These are phyloP conservation scores for Copidosoma aretas DNA, from an alignment of 2,888 invertebrate species.

Conservation along the genomic window DNA sequence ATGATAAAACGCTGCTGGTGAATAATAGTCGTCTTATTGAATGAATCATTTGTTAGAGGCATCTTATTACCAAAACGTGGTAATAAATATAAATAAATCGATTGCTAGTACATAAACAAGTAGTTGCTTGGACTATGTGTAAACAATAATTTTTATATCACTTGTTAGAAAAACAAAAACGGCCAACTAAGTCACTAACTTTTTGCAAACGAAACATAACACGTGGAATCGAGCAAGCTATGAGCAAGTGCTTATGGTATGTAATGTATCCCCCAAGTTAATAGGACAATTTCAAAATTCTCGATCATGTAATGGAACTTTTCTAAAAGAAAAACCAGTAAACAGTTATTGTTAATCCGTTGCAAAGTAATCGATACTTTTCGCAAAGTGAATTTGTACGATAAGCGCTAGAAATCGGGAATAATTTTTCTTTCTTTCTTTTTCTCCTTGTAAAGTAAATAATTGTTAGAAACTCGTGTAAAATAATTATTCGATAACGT, in stretches of 20 bases:
- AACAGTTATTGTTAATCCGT: conserved; percentile 8
- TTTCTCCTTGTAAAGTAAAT: conserved; percentile 40
- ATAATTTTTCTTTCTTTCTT: conserved; percentile 41
- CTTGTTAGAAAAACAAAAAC: conserved; percentile 49
- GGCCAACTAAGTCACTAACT: conserved; percentile 29
- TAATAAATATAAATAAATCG: conserved; percentile 55
- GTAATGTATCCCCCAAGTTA: conserved; percentile 35
- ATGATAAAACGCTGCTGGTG: conserved; percentile 48
- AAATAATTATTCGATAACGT: conserved; percentile 51
- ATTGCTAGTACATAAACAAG: conserved; percentile 56
- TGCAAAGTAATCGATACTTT: conserved; percentile 25
- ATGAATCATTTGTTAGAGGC: conserved; percentile 20
- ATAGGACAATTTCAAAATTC: conserved; percentile 22
- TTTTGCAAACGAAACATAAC: conserved; percentile 8
- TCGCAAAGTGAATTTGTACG: conserved; percentile 22
- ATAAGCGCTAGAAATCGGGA: conserved; percentile 27
- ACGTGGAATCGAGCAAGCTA: conserved; percentile 17
- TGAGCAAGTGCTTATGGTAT: conserved; percentile 21
- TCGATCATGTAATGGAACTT: conserved; percentile 31
- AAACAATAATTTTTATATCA: conserved; percentile 58
- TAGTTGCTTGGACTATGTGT: conserved; percentile 53
- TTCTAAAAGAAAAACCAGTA: conserved; percentile 1
- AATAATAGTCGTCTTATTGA: conserved; percentile 55
- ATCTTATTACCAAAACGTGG: conserved; percentile 55
- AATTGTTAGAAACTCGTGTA: conserved; percentile 46